A percentile compares a stretch with the other conserved stretches of the same genome.
phyloP scores from a whole-genome alignment of 2,888 invertebrate species.

The Zeuzera pyrina region DNA sequence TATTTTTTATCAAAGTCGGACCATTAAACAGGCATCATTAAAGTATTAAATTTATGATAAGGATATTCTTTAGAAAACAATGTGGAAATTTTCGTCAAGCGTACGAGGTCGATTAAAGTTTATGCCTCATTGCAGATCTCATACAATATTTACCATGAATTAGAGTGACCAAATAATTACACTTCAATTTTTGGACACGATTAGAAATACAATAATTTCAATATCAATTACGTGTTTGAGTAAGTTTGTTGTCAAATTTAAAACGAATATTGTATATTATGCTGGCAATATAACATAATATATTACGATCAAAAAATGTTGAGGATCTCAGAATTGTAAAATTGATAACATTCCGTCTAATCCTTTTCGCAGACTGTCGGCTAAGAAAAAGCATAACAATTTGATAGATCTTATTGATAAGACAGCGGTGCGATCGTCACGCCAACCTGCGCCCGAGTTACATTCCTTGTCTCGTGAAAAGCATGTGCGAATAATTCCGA shows the following conservation, averaged over 20 bases:
- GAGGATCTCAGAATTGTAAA: constrained; percentile 22
- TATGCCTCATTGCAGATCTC: too few species aligned
- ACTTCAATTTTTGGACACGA: too few species aligned
- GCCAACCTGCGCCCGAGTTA: constrained; percentile 29
- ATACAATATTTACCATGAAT: too few species aligned
- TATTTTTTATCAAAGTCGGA: constrained; percentile 45
- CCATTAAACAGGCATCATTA: constrained; percentile 54
- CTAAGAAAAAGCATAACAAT: constrained; percentile 38
- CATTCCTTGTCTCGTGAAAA: constrained; percentile 39
- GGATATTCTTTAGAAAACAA: constrained; percentile 34
- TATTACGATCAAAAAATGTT: constrained; percentile 16
- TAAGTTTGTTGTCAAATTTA: too few species aligned
- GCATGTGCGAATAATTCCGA: constrained; percentile 37
- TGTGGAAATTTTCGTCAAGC: constrained; percentile 24
- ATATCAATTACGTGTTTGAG: too few species aligned
- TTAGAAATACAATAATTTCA: too few species aligned
- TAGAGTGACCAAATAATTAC: too few species aligned
- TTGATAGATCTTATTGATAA: constrained; percentile 42
- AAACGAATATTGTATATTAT: too few species aligned
- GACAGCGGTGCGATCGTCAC: constrained; percentile 27
- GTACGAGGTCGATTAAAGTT: too few species aligned
- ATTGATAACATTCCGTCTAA: constrained; percentile 25
- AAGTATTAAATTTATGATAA: constrained; percentile 66
- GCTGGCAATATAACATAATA: too few species aligned
- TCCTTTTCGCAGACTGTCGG: constrained; percentile 33